Conservation (phyloP, 1,140 invertebrate species). For the Drosophila melanica region DNA sequence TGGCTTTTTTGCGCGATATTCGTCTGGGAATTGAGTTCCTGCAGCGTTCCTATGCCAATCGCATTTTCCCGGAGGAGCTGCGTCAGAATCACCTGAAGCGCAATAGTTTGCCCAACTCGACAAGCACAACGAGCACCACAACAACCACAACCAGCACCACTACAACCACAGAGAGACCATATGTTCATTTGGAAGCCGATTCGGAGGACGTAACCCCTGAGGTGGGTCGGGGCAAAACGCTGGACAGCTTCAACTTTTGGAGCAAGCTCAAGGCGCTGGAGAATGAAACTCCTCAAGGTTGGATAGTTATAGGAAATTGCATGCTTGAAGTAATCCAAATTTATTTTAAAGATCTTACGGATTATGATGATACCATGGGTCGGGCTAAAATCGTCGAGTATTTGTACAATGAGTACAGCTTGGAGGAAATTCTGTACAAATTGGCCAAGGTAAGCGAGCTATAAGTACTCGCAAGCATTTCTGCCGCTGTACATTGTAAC, state of each 20-base stretch:
- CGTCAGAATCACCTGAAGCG: conserved; percentile 75
- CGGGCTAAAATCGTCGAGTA: conserved; percentile 87
- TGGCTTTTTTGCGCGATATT: conserved; percentile 90
- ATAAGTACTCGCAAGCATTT: too few relatives aligned
- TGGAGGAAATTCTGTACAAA: conserved; percentile 91
- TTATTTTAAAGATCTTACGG: conserved; percentile 56
- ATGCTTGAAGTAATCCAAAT: background rate
- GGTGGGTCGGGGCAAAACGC: conserved; percentile 42
- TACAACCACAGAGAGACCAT: conserved; percentile 60
- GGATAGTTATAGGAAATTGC: background rate
- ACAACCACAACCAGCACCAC: conserved; percentile 67
- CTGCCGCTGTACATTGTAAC: background rate
- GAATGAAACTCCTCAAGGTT: conserved; percentile 60
- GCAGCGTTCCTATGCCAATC: conserved; percentile 86
- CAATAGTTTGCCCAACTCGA: conserved; percentile 50
- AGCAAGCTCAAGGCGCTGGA: conserved; percentile 72
- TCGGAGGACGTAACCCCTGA: conserved; percentile 21
- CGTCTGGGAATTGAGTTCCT: conserved; percentile 88
- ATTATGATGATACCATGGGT: conserved; percentile 84
- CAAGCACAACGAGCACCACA: conserved; percentile 54
- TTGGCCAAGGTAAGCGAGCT: conserved; percentile 86
- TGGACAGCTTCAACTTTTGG: conserved; percentile 73
- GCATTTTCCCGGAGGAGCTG: conserved; percentile 77
- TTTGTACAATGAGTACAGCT: conserved; percentile 88
- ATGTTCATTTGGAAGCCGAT: conserved; percentile 51